Evolutionary conservation across 2,113 vertebrate genomes (phyloP).

Genomic region (Cyanoderma ruficeps): DNA sequence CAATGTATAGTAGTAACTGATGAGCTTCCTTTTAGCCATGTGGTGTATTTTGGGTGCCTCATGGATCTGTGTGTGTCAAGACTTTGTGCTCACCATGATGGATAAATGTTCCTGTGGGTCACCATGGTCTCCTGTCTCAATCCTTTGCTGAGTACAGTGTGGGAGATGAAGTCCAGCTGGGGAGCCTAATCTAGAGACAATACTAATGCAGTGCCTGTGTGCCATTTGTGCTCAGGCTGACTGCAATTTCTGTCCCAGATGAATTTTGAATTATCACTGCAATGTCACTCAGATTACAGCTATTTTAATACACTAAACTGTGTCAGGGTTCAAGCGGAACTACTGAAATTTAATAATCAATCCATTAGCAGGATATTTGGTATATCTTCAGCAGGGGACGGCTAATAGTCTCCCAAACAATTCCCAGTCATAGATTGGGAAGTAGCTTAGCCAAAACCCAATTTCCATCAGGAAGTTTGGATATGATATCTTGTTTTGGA

Average conservation of each 20-base stretch:
- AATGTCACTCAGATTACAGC: background rate
- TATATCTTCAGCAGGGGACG: background rate
- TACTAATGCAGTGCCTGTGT: background rate
- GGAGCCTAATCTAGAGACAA: background rate
- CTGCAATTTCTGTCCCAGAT: background rate
- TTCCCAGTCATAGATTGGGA: background rate
- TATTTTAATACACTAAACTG: background rate
- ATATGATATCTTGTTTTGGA: background rate
- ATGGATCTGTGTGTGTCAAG: background rate
- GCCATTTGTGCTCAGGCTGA: background rate
- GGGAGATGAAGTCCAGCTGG: background rate
- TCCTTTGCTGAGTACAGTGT: background rate
- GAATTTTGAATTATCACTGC: background rate
- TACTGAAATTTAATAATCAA: background rate
- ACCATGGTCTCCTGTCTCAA: background rate
- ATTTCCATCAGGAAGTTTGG: background rate
- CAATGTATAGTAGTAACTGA: background rate
- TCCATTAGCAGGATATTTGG: background rate
- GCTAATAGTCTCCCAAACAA: background rate
- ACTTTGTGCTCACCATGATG: background rate
- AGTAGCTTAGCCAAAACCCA: background rate
- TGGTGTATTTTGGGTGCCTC: background rate
- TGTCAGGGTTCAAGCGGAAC: background rate
- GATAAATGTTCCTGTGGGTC: background rate
- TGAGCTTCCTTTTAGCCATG: background rate